phyloP scores from a whole-genome alignment of 2,888 invertebrate genomes.

The Troilus luridus region DNA sequence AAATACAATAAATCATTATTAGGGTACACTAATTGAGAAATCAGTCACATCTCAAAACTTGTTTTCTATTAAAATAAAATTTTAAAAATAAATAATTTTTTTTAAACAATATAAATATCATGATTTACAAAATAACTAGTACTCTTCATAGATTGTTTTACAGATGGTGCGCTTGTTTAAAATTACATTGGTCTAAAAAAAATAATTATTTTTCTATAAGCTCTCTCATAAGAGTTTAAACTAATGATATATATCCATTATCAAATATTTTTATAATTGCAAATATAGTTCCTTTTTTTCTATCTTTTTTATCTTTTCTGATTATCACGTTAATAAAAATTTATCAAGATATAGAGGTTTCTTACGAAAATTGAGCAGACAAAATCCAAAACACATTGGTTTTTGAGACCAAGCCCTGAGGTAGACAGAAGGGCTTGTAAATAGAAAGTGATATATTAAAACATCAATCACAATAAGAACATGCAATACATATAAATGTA shows the following conservation, averaged over 20 bases:
- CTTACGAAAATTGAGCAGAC: constrained; percentile 39
- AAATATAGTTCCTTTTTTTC: constrained; percentile 42
- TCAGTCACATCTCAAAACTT: constrained; percentile 25
- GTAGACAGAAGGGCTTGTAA: neutral
- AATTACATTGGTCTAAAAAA: constrained; percentile 3
- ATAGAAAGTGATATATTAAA: constrained; percentile 37
- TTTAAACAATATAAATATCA: neutral
- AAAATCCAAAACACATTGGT: constrained; percentile 43
- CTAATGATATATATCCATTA: constrained; percentile 36
- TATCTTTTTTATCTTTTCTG: constrained; percentile 22
- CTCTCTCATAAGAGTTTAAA: constrained; percentile 36
- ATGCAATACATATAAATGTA: constrained; percentile 26
- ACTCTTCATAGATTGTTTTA: neutral
- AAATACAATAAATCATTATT: constrained; percentile 13
- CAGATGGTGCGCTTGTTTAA: neutral
- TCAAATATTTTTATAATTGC: constrained; percentile 37
- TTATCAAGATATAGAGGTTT: constrained; percentile 38
- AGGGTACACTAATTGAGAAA: constrained; percentile 2
- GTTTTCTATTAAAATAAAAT: neutral
- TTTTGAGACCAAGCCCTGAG: constrained; percentile 28
- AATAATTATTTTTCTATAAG: constrained; percentile 41
- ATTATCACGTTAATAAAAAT: constrained; percentile 34
- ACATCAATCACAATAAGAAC: constrained; percentile 37
- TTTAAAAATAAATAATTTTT: neutral
- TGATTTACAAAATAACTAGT: neutral